Evolutionary conservation across 2,113 vertebrate species (phyloP).

Genomic region (Nymphicus hollandicus): DNA sequence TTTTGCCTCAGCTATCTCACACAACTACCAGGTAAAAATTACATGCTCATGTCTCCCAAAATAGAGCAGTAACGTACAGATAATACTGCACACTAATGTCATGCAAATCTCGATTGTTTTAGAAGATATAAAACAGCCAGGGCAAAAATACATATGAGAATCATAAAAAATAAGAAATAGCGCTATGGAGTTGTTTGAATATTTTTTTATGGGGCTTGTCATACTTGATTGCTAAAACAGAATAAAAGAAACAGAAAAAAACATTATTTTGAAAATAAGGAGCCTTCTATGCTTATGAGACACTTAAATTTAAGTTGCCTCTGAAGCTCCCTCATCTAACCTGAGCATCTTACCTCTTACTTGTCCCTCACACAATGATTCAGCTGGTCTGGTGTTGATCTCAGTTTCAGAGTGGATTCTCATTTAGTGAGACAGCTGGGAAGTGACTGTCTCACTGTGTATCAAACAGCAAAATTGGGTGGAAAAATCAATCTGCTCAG

Average conservation of each 20-base stretch:
- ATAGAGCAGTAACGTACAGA: not conserved
- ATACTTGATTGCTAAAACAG: not conserved
- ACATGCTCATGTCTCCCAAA: not conserved
- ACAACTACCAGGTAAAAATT: not conserved
- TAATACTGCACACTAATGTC: not conserved
- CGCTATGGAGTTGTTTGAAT: not conserved
- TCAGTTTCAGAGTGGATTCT: not conserved
- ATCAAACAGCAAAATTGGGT: not conserved
- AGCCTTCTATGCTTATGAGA: not conserved
- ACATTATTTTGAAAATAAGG: not conserved
- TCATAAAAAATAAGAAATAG: not conserved
- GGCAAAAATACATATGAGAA: not conserved
- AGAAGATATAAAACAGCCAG: not conserved
- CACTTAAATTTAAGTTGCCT: not conserved
- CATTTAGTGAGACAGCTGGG: not conserved
- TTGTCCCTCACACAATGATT: not conserved
- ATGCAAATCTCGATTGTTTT: not conserved
- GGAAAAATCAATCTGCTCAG: not conserved
- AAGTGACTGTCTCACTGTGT: not conserved
- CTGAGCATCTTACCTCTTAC: not conserved
- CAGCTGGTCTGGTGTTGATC: not conserved
- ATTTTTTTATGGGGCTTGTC: not conserved
- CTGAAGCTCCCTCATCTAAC: not conserved
- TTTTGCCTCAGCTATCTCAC: constrained; percentile 25
- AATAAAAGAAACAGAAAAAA: not conserved